Base-by-base conservation (phyloP, 1,140 invertebrate genomes). In the Cotesia chilonis region DNA sequence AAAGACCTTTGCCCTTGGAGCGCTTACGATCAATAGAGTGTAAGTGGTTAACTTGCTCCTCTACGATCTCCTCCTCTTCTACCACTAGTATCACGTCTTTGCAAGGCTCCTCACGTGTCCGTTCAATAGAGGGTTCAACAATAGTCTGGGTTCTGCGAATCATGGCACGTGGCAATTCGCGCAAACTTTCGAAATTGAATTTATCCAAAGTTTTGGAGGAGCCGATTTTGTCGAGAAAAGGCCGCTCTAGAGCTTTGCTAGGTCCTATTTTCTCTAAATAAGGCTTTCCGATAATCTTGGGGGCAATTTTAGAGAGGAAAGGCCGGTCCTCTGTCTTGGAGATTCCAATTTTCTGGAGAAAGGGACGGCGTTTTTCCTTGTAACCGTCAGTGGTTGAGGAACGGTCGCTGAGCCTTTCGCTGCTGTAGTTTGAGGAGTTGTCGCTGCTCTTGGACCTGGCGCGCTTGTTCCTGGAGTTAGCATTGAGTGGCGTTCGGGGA, bases 361-460 rank as follows among this genome's bases (percentile, higher is more conserved):
- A 87, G 0, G 85, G 84, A 5, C 84, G 74, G 12, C 80, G 83
- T 36, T 81, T 81, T n/a, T 79, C 80, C 10, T 47, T 47, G 54
- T 81, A 83, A 0, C 81, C 80, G n/a, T 80, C 78, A 1, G 54
- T 75, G 3, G 85, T 81, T 5, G 78, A 65, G 0, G 80, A 82
- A n/a, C 75, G 77, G 4, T 86, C 84, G 61, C 80, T 83, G 2
- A 83, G 67, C n/a, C 76, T 78, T 61, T 86, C 84, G 74, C 80
- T 83, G 59, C 84, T 85, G 70, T 85, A 86, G 54, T 83, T 86
- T 1, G 81, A 85, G 0, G 85, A 85, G 47, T 85, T 87, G 20
- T 86, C 84, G 67, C 85, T 86, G 68, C 84, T 87, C 73, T 87
- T 87, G 3, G 85, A 87, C 20, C 84, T 75, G 0, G 84, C 81